Evolutionary conservation across 1,140 invertebrate species (phyloP), one percentile per base, ranked within the genome.

Genomic region (Frieseomelitta varia): DNA sequence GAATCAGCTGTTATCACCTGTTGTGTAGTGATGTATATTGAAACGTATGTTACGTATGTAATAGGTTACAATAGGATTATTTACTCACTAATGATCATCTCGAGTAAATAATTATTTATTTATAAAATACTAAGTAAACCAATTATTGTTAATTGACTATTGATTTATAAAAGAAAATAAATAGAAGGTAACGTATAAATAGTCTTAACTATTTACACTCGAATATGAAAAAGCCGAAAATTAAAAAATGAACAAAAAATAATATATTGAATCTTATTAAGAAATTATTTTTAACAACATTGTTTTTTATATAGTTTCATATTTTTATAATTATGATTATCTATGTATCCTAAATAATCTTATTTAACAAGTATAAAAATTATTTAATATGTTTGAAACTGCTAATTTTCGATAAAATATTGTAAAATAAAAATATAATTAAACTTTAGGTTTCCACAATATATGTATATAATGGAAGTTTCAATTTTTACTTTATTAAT

Each of bases 1-100:
- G 69, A 73, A 61, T 81, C 79, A 81, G 79, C 79, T 81, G 79
- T 73, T 81, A 72, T 73, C 79, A 81, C 79, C 79, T 81, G 79
- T 81, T 81, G 79, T 81, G 27, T 73, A n/a, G 17, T 10, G 27
- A 51, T 81, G 39, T 73, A 73, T 58, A 80, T 80, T 47, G 24
- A 80, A 72, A 80, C n/a, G 56, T 61, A 27, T 4, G 19, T 14
- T 12, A 1, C n/a, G 56, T 61, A 27, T 4, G 14, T 14, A 19
- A 1, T 27, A 61, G 30, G 27, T 39, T 61, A 27, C 19, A 81
- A 81, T 81, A 55, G 14, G 55, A 81, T 81, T 81, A 51, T 58
- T 63, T 80, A 63, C 21, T 72, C 51, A n/a, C 61, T 63, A 76
- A 55, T 10, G 53, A 61, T 65, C 39, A 19, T 77, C 10, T 1